Percentiles rank a stretch among this genome's conserved stretches.
Conservation (phyloP, 1,140 invertebrate species). For the Atopsyche davidsoni region DNA sequence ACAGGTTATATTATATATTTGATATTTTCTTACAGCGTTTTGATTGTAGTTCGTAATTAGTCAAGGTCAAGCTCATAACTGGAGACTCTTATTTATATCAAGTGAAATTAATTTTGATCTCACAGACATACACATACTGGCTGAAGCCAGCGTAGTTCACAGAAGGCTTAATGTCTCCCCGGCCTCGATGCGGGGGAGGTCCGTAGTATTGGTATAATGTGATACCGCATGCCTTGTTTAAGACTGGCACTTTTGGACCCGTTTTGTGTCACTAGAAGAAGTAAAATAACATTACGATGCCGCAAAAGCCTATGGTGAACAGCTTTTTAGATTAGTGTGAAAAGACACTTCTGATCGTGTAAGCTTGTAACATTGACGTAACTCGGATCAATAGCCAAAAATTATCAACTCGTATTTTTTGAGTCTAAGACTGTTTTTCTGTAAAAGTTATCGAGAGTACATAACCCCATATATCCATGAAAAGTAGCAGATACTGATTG, state of each 20-base stretch:
- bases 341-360: constrained; percentile 14
- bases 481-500: constrained; percentile 7
- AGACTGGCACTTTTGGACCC: constrained; percentile 31
- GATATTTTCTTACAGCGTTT: too few species aligned
- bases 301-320: constrained; percentile 7
- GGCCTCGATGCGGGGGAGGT: too few species aligned
- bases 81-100: too few species aligned
- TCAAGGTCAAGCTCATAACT: too few species aligned
- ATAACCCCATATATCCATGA: constrained; percentile 14
- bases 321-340: constrained; percentile 25
- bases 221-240: constrained; percentile 31
- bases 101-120: too few species aligned
- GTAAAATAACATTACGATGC: constrained; percentile 5
- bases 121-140: too few species aligned
- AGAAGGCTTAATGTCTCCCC: too few species aligned
- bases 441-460: constrained; percentile 28
- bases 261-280: constrained; percentile 29
- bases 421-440: constrained; percentile 32
- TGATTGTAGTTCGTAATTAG: too few species aligned
- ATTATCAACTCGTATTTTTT: constrained; percentile 26
- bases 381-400: constrained; percentile 28
- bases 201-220: constrained; percentile 28
- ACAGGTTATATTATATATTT: too few species aligned
- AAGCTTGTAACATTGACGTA: constrained; percentile 24
- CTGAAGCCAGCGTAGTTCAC: too few species aligned